phyloP scores from a whole-genome alignment of 2,888 invertebrate species.

The Aphodius granarius region DNA sequence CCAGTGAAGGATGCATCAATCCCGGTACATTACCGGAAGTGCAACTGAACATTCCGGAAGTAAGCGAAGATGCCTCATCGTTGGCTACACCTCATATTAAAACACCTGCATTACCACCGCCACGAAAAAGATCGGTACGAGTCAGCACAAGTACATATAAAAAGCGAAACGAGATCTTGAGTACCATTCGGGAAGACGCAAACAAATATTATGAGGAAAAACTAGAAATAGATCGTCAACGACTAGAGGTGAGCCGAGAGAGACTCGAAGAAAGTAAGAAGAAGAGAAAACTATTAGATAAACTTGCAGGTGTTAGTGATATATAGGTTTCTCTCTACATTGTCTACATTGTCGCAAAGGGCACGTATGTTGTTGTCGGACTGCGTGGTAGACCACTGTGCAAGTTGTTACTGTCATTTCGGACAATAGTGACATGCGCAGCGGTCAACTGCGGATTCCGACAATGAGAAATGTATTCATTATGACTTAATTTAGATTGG shows the following conservation, averaged over 20 bases:
- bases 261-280: background rate
- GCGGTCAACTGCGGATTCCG: background rate
- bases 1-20: background rate
- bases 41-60: background rate
- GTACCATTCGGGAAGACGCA: background rate
- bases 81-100: background rate
- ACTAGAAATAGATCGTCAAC: background rate
- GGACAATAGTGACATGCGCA: background rate
- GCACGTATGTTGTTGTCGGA: background rate
- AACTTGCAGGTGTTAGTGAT: background rate
- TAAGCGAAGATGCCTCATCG: background rate
- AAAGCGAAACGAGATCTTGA: constrained; percentile 10
- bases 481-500: background rate
- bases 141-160: background rate
- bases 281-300: background rate
- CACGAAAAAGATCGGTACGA: constrained; percentile 2
- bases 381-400: background rate
- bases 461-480: background rate
- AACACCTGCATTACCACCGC: background rate
- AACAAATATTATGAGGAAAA: background rate
- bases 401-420: background rate
- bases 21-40: constrained; percentile 5
- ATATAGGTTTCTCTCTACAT: background rate
- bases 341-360: background rate
- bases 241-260: background rate